Conservation (phyloP, 2,797 vertebrate species). For the Jordanella pulchra region DNA sequence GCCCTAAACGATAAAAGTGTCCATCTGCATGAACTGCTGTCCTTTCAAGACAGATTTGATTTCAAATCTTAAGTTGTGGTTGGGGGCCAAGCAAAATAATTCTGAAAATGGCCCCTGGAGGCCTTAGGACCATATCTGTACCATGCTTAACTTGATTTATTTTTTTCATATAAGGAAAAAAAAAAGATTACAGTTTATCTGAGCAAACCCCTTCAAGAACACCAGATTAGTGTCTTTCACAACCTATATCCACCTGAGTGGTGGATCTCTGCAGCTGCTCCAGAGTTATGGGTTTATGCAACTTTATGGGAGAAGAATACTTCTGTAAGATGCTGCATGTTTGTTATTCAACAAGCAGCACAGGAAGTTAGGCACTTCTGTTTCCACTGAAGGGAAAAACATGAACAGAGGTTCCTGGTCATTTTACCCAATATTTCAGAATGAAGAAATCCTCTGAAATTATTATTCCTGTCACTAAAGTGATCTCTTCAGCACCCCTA, state of each 20-base stretch:
- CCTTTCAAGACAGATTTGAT: not conserved
- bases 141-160: not conserved
- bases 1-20: not conserved
- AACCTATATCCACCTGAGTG: not conserved
- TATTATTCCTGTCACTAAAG: slow-evolving; percentile 61
- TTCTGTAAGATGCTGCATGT: not conserved
- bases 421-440: slow-evolving; percentile 31
- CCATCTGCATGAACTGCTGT: not conserved
- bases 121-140: not conserved
- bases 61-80: not conserved
- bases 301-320: not conserved
- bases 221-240: no score
- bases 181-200: not conserved
- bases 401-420: slow-evolving; percentile 32
- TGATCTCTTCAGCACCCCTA: slow-evolving; percentile 37
- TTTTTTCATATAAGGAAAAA: not conserved
- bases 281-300: not conserved
- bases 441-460: slow-evolving; percentile 56
- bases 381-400: slow-evolving; percentile 3
- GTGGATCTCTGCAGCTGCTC: not conserved
- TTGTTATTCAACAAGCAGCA: not conserved
- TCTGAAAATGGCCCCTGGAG: not conserved
- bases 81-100: not conserved
- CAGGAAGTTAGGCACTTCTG: slow-evolving; percentile 17
- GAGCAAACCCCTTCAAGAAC: not conserved